phyloP scores from a whole-genome alignment of 2,797 vertebrate genomes.

The Ctenopoma kingsleyae region DNA sequence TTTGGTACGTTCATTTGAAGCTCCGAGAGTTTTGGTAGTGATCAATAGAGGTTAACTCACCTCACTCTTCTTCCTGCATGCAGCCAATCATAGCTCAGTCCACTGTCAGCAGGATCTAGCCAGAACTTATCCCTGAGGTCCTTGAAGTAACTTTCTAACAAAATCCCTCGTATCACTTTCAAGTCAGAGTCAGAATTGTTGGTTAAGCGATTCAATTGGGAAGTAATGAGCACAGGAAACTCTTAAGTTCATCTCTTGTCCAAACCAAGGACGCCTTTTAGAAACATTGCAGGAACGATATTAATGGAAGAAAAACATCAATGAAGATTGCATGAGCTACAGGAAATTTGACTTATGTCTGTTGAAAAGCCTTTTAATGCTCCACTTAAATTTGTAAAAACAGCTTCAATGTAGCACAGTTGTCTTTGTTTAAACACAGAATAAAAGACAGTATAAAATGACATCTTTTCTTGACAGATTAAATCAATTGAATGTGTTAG shows the following conservation, averaged over 20 bases:
- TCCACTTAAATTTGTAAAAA: not conserved
- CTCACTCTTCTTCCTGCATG: constrained; percentile 33
- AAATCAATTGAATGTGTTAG: not conserved
- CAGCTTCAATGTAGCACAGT: not conserved
- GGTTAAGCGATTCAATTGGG: not conserved
- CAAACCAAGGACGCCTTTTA: not conserved
- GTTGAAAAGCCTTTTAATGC: not conserved
- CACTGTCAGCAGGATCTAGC: constrained; percentile 5
- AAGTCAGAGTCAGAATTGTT: not conserved
- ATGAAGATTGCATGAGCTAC: not conserved
- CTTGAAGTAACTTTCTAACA: too few species aligned
- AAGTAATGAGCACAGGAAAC: not conserved
- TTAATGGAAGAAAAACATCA: not conserved
- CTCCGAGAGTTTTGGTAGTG: constrained; percentile 7
- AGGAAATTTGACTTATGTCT: not conserved
- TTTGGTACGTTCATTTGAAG: constrained; percentile 26
- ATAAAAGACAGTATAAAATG: too few species aligned
- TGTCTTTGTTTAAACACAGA: not conserved
- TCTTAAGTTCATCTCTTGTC: not conserved
- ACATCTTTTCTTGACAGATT: not conserved
- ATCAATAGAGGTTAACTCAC: constrained; percentile 52
- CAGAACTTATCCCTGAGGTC: not conserved
- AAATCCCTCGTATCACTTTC: not conserved
- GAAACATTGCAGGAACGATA: not conserved
- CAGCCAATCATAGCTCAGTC: not conserved